Conservation (phyloP, 2,113 vertebrate species). For the Brachypteracias leptosomus region DNA sequence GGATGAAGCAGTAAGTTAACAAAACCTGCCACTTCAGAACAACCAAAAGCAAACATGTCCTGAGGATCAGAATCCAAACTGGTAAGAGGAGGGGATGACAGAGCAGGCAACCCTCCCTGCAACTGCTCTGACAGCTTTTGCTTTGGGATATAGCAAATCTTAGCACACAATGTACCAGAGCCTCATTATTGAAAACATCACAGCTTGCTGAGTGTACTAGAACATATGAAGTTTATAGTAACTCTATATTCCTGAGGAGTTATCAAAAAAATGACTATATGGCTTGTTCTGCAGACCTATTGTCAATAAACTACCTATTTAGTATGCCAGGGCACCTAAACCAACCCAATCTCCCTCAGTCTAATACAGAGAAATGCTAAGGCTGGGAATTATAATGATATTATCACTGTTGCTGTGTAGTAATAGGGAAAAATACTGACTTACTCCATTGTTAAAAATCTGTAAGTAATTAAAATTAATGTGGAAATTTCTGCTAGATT, state of each 20-base stretch:
- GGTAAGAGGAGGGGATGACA: not conserved
- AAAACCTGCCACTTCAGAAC: slow-evolving; percentile 27
- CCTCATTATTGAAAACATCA: not conserved
- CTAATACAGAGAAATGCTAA: not conserved
- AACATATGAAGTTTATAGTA: not conserved
- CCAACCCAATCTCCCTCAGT: not conserved
- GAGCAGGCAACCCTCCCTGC: not conserved
- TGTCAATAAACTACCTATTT: not conserved
- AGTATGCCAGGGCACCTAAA: not conserved
- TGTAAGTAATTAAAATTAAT: slow-evolving; percentile 43
- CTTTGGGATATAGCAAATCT: not conserved
- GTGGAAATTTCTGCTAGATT: slow-evolving; percentile 24
- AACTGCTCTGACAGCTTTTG: not conserved
- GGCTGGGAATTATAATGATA: not conserved
- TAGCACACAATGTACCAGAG: not conserved
- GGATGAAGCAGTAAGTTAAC: not conserved
- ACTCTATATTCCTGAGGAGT: not conserved
- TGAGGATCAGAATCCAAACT: not conserved
- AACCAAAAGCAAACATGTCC: not conserved
- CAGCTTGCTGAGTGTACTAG: not conserved
- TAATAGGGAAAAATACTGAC: not conserved
- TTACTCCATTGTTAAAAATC: slow-evolving; percentile 42
- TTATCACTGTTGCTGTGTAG: not conserved
- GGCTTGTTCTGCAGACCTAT: not conserved
- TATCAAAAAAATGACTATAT: not conserved